Base-by-base conservation (phyloP, 2,797 vertebrate species). In the Premnoplex brunnescens region DNA sequence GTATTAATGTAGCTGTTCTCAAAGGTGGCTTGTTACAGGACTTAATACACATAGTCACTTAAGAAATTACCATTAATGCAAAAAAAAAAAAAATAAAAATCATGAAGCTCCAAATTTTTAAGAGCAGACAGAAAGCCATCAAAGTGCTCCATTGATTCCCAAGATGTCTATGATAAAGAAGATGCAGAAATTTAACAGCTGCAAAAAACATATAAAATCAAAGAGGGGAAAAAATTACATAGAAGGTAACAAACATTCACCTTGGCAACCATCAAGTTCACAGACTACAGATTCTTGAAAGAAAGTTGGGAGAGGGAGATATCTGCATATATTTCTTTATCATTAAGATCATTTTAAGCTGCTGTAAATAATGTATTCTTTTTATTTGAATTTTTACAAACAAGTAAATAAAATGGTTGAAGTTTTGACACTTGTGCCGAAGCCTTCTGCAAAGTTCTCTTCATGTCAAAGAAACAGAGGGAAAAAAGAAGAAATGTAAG, bases 361-460 rank as follows among this genome's bases (percentile, higher is more conserved):
- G 56, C 32, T 13, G 3, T 23, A 46, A 77, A 60, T 39, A 75
- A 68, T 12, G 6, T 13, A 69, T 83, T 92, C 14, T 86, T 93
- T 90, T 71, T 64, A 79, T 92, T 63, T 91, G 52, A 84, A 85
- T 73, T 80, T 82, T 72, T 76, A 84, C 55, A 93, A 95, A 66
- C 36, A 86, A 88, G 43, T 37, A 95, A 95, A 92, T 93, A 82
- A 85, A 87, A 83, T 79, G 48, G 59, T 82, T 89, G 52, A 88
- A 80, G 30, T 83, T 91, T 85, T 89, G 84, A 96, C 49, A 46
- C 6, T 77, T 96, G 85, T 85, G 19, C 48, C 46, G 68, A 67
- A 92, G 37, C 48, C 27, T 88, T 91, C 81, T 88, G 41, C 64
- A 85, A 89, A 79, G 16, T 91, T 95, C 39, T 90, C 48, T 91